These are phyloP conservation scores for Drosophila sechellia DNA, from an alignment of 1,140 invertebrate species.

Conservation along the genomic window DNA sequence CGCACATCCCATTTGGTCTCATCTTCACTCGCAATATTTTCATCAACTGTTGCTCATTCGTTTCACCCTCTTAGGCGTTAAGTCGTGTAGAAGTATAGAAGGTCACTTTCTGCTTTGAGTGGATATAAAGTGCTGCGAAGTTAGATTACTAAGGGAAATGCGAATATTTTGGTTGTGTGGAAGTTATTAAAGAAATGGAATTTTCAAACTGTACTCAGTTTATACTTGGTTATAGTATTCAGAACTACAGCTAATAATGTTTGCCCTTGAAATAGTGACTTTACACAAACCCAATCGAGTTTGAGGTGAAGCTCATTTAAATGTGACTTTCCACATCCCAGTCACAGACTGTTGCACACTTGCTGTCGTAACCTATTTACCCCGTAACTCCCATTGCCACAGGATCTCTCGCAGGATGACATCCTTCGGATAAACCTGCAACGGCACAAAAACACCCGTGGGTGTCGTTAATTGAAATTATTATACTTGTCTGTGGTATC, in stretches of 20 bases:
- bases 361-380: background rate
- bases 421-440: conserved; percentile 20
- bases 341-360: conserved; percentile 16
- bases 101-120: background rate
- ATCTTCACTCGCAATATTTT: conserved; percentile 15
- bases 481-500: conserved; percentile 83
- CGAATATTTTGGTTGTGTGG: too few relatives aligned
- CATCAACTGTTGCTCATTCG: conserved; percentile 19
- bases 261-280: background rate
- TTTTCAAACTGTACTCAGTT: too few relatives aligned
- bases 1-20: background rate
- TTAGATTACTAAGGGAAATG: too few relatives aligned
- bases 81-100: background rate
- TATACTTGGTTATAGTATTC: too few relatives aligned
- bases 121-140: too few relatives aligned
- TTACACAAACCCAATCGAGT: background rate
- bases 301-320: background rate
- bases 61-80: background rate
- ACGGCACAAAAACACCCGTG: conserved; percentile 69
- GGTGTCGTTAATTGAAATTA: conserved; percentile 83
- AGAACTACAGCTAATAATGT: background rate
- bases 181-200: too few relatives aligned
- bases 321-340: conserved; percentile 6
- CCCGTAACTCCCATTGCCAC: conserved; percentile 1
- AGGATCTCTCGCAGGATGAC: background rate